Conservation (phyloP, 1,140 invertebrate species). For the Nylanderia fulva region DNA sequence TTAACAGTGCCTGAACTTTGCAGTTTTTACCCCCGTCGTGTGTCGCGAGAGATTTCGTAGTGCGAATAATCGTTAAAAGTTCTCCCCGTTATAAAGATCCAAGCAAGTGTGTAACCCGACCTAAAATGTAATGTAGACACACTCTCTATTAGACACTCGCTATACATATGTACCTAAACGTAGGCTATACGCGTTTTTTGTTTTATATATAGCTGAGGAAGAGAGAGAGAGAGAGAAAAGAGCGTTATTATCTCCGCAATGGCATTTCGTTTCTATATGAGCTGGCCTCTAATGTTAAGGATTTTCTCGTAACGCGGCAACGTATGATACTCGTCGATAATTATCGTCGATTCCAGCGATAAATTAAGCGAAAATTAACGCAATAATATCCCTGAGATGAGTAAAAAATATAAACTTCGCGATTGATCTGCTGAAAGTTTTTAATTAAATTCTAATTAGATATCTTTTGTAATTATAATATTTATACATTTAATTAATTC, state of each 20-base stretch:
- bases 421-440: too few relatives aligned
- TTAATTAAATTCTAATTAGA: conserved; percentile 7
- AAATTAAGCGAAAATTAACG: not conserved
- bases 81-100: conserved; percentile 36
- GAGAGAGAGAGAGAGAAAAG: conserved; percentile 4
- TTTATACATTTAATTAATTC: not conserved
- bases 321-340: conserved; percentile 58
- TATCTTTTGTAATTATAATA: conserved; percentile 9
- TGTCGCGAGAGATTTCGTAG: conserved; percentile 38
- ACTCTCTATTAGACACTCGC: conserved; percentile 42
- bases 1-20: conserved; percentile 78
- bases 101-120: conserved; percentile 44
- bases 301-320: conserved; percentile 60
- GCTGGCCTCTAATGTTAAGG: conserved; percentile 70
- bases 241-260: conserved; percentile 39
- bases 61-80: conserved; percentile 29
- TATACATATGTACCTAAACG: conserved; percentile 57
- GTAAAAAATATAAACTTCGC: too few relatives aligned
- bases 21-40: conserved; percentile 66
- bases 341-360: conserved; percentile 41
- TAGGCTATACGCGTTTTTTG: conserved; percentile 26
- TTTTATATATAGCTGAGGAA: conserved; percentile 22
- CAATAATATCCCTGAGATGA: not conserved
- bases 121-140: conserved; percentile 37
- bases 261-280: conserved; percentile 67